Evolutionary conservation across 2,113 vertebrate genomes (phyloP).

Genomic region (Capricornis sumatraensis): DNA sequence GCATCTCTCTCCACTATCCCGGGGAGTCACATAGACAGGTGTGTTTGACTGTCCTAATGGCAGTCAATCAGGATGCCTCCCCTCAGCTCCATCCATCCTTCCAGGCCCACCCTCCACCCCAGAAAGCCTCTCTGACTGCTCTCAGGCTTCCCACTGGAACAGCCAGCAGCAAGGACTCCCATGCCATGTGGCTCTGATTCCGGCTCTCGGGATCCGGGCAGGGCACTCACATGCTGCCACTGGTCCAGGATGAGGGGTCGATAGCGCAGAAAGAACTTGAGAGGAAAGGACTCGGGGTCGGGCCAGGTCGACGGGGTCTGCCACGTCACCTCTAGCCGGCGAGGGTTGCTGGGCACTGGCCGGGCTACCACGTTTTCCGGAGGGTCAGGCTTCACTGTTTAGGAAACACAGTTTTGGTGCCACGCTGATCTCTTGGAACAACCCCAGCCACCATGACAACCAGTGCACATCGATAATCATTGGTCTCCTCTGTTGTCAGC

Average conservation of each 20-base stretch:
- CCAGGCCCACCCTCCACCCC: background rate
- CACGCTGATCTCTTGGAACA: background rate
- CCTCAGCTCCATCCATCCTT: background rate
- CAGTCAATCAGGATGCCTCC: background rate
- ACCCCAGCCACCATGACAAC: background rate
- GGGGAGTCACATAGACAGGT: background rate
- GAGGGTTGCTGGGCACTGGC: conserved; percentile 87
- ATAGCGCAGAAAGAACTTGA: conserved; percentile 97
- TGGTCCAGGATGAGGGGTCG: conserved; percentile 94
- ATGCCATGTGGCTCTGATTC: background rate
- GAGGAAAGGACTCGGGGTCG: conserved; percentile 92
- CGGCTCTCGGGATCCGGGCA: background rate
- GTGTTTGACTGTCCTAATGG: background rate
- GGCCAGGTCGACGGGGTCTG: conserved; percentile 95
- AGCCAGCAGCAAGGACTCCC: background rate
- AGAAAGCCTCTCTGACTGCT: background rate
- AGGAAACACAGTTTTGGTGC: conserved; percentile 41
- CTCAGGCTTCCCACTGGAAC: background rate
- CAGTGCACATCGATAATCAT: background rate
- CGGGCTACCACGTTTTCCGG: conserved; percentile 93
- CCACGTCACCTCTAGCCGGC: conserved; percentile 93
- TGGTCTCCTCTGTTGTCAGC: background rate
- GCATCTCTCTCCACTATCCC: background rate
- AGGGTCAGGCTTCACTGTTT: conserved; percentile 95
- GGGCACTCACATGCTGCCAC: conserved; percentile 94